Percentiles rank a stretch among this genome's conserved stretches.
These are phyloP conservation scores for Branchinecta lynchi DNA, from an alignment of 1,140 invertebrate genomes.

Conservation along the genomic window DNA sequence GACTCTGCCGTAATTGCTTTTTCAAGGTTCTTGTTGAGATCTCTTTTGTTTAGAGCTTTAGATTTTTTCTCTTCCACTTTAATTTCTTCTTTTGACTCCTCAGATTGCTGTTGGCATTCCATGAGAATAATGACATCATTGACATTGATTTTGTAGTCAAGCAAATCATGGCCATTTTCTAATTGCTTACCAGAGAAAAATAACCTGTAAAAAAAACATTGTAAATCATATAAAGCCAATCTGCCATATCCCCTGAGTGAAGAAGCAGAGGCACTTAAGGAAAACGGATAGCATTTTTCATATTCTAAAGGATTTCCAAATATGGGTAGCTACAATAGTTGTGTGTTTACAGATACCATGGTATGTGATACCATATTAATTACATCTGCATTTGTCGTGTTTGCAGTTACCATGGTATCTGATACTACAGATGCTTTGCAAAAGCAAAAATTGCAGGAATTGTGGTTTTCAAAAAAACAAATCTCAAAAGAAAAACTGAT, in stretches of 20 bases:
- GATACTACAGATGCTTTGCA: no score
- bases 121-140: constrained; percentile 64
- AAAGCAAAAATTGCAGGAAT: no score
- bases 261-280: background rate
- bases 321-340: background rate
- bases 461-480: no score
- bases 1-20: constrained; percentile 19
- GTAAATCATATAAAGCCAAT: background rate
- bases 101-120: constrained; percentile 20
- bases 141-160: constrained; percentile 59
- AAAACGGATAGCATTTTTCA: background rate
- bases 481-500: no score
- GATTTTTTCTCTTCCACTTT: constrained; percentile 19
- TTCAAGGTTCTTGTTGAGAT: constrained; percentile 19
- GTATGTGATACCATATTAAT: no score
- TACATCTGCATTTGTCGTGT: no score
- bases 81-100: constrained; percentile 24
- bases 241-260: background rate
- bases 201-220: background rate
- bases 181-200: constrained; percentile 33
- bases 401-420: no score
- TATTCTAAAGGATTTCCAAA: background rate
- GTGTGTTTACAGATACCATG: background rate
- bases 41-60: constrained; percentile 19
- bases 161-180: constrained; percentile 53